Evolutionary conservation across 1,140 invertebrate species (phyloP).

Genomic region (Drosophila bocki): DNA sequence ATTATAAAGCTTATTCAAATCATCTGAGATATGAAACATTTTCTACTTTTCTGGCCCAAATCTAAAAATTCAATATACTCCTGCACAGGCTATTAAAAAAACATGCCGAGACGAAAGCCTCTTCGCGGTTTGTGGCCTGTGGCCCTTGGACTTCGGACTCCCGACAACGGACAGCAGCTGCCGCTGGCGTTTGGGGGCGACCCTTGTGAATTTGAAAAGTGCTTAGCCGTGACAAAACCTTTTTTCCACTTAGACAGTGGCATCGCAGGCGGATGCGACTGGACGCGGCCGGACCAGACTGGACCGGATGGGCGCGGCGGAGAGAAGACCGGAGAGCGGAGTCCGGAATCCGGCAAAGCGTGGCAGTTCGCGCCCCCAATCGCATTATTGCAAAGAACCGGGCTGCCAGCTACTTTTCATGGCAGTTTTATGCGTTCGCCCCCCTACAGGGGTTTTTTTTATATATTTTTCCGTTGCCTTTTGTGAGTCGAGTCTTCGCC

Average conservation of each 20-base stretch:
- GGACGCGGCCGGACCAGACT: conserved; percentile 11
- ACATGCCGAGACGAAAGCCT: conserved; percentile 17
- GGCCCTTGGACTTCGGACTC: conserved; percentile 19
- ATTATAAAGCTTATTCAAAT: background rate
- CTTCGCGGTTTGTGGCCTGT: conserved; percentile 55
- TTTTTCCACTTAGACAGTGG: conserved; percentile 68
- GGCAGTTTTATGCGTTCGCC: conserved; percentile 60
- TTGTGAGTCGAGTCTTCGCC: conserved; percentile 32
- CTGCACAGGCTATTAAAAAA: background rate
- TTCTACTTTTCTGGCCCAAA: background rate
- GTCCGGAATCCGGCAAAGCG: conserved; percentile 38
- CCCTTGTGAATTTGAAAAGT: conserved; percentile 68
- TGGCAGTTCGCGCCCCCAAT: conserved; percentile 55
- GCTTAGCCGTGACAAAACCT: conserved; percentile 79
- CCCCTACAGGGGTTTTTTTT: conserved; percentile 23
- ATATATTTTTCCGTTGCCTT: conserved; percentile 20
- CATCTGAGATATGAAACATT: background rate
- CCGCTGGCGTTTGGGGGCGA: conserved; percentile 26
- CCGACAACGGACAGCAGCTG: conserved; percentile 35
- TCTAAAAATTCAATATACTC: background rate
- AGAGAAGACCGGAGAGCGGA: background rate
- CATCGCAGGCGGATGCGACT: conserved; percentile 19
- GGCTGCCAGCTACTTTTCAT: conserved; percentile 63
- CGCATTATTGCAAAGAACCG: conserved; percentile 58
- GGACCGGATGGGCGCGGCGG: background rate